phyloP scores from a whole-genome alignment of 2,888 invertebrate species.

The Heliconius charithonia region DNA sequence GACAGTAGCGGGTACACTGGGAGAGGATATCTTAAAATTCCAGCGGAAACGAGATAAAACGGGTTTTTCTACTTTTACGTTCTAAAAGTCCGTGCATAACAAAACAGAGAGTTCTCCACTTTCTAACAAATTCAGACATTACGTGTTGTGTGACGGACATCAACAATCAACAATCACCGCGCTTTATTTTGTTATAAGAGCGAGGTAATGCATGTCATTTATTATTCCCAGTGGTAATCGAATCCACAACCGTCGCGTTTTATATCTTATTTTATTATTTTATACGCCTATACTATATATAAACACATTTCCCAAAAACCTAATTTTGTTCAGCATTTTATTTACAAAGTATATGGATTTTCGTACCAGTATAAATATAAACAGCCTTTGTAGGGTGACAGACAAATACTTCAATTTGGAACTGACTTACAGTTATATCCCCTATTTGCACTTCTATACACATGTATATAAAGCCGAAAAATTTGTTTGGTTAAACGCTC shows the following conservation, averaged over 20 bases:
- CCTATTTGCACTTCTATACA: neutral
- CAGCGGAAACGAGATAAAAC: too few relatives aligned
- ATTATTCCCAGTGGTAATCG: neutral
- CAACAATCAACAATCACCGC: too few relatives aligned
- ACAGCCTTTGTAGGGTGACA: neutral
- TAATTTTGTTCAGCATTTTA: neutral
- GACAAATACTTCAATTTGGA: conserved; percentile 7
- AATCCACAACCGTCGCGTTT: neutral
- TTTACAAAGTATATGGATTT: neutral
- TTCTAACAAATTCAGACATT: too few relatives aligned
- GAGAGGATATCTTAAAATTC: too few relatives aligned
- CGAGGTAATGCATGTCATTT: too few relatives aligned
- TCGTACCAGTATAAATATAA: conserved; percentile 1
- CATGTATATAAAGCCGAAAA: neutral
- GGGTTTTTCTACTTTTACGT: too few relatives aligned
- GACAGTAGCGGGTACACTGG: too few relatives aligned
- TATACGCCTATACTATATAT: neutral
- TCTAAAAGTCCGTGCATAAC: too few relatives aligned
- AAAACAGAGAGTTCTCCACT: too few relatives aligned
- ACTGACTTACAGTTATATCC: neutral
- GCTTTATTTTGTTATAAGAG: too few relatives aligned
- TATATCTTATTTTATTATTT: neutral
- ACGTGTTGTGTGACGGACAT: too few relatives aligned
- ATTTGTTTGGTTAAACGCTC: neutral
- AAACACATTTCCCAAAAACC: neutral